Percentiles rank a stretch among this genome's conserved stretches.
Conservation (phyloP, 1,140 invertebrate species). For the Bathynomus jamesi region DNA sequence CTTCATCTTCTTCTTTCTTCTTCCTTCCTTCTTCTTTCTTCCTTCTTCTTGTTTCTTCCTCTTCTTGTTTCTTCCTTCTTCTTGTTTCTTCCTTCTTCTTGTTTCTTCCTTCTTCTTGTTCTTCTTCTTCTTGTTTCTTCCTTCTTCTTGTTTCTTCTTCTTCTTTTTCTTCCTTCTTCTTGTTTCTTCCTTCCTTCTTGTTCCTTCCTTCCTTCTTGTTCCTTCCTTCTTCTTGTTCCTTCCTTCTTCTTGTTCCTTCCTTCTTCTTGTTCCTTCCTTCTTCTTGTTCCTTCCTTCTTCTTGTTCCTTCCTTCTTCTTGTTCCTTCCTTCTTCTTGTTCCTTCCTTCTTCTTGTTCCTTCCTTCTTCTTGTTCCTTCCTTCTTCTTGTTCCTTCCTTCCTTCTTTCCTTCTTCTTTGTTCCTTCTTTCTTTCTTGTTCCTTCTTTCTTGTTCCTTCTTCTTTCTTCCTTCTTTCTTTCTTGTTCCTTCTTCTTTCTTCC, state of each 20-base stretch:
- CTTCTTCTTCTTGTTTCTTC: neutral
- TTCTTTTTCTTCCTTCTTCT: neutral
- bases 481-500: too few relatives aligned
- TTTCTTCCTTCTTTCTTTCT: too few relatives aligned
- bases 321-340: too few relatives aligned
- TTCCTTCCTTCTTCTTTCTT: neutral
- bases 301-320: neutral
- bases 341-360: too few relatives aligned
- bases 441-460: too few relatives aligned
- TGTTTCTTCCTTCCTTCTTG: neutral
- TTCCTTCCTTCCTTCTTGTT: neutral
- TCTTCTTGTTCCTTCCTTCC: too few relatives aligned
- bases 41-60: neutral
- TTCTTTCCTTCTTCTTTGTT: too few relatives aligned
- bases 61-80: neutral
- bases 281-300: neutral
- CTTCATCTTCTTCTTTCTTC: neutral
- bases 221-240: neutral
- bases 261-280: neutral
- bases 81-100: neutral
- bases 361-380: too few relatives aligned
- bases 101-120: neutral
- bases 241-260: neutral
- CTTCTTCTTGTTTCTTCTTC: neutral
- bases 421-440: too few relatives aligned